These are phyloP conservation scores for Triops longicaudatus DNA, from an alignment of 1,140 invertebrate species.

Conservation along the genomic window DNA sequence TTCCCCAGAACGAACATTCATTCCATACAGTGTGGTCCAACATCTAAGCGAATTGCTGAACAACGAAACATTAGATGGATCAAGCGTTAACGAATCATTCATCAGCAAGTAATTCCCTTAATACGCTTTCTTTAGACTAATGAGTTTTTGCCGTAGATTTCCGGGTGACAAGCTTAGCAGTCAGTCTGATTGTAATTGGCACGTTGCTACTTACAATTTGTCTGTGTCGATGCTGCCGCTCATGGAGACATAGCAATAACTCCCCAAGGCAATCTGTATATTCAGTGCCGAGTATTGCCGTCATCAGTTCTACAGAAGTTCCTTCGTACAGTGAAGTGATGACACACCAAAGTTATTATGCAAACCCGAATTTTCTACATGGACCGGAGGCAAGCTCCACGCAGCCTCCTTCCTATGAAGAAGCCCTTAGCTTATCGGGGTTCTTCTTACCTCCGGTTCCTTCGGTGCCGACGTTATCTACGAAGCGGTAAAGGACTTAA, in stretches of 20 bases:
- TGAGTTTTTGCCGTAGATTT: neutral
- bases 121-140: neutral
- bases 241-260: neutral
- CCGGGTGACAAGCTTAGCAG: neutral
- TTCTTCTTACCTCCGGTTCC: neutral
- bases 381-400: neutral
- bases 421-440: neutral
- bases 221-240: neutral
- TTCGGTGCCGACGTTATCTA: neutral
- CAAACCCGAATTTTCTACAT: neutral
- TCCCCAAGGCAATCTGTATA: neutral
- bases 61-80: neutral
- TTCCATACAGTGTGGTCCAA: neutral
- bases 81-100: neutral
- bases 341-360: neutral
- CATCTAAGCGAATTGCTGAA: neutral
- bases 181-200: neutral
- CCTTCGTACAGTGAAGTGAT: constrained; percentile 11
- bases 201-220: neutral
- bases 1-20: neutral
- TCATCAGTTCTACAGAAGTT: neutral
- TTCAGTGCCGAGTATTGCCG: neutral
- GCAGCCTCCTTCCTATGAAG: neutral
- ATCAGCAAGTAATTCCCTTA: neutral
- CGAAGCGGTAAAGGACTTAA: neutral